Evolutionary conservation across 2,888 invertebrate species (phyloP).

Genomic region (Tenodera sinensis): DNA sequence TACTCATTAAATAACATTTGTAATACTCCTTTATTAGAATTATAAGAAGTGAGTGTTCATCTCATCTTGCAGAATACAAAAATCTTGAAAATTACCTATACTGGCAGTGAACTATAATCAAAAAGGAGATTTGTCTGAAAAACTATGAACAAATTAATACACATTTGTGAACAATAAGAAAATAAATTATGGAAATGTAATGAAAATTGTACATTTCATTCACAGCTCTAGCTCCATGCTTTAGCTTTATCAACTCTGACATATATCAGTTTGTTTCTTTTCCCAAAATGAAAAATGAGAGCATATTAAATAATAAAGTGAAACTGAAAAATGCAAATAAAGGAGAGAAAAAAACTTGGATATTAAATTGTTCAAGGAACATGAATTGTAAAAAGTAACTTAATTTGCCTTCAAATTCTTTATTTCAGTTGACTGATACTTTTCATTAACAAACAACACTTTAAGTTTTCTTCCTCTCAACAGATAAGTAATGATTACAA

Average conservation of each 20-base stretch:
- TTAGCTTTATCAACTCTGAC: too few relatives aligned
- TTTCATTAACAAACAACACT: not conserved
- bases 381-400: not conserved
- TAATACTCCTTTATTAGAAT: not conserved
- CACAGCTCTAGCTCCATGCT: too few relatives aligned
- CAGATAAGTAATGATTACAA: not conserved
- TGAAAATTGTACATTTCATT: too few relatives aligned
- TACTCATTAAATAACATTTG: not conserved
- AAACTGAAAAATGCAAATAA: not conserved
- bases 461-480: not conserved
- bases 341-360: not conserved
- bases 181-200: too few relatives aligned
- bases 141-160: not conserved
- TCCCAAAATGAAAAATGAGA: not conserved
- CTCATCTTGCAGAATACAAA: not conserved
- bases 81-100: not conserved
- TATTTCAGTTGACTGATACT: not conserved
- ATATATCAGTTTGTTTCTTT: too few relatives aligned
- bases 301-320: not conserved
- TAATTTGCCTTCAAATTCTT: not conserved
- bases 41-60: not conserved
- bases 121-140: not conserved
- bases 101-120: not conserved
- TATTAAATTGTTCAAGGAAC: not conserved
- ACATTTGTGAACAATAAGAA: too few relatives aligned